phyloP scores from a whole-genome alignment of 2,888 invertebrate species.

The Philhelius pedissequus region DNA sequence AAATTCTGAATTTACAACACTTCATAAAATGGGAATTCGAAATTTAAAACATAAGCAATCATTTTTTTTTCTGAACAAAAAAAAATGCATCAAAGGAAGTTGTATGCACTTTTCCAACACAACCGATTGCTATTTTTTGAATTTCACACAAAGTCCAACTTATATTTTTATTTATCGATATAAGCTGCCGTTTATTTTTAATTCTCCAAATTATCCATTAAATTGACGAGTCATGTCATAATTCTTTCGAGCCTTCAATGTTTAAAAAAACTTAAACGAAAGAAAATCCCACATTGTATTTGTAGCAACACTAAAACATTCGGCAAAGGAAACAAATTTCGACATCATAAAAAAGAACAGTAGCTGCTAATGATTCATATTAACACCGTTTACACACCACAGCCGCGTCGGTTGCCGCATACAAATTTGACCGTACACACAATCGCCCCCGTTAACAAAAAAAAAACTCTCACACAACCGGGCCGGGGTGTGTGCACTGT shows the following conservation, averaged over 20 bases:
- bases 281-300: not conserved
- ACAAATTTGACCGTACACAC: not conserved
- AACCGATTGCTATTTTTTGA: too few relatives aligned
- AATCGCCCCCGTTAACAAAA: slow-evolving; percentile 29
- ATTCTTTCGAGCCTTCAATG: not conserved
- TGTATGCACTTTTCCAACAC: too few relatives aligned
- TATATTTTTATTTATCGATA: too few relatives aligned
- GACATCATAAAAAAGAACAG: slow-evolving; percentile 17
- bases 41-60: too few relatives aligned
- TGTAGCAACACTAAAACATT: not conserved
- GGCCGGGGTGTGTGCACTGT: slow-evolving; percentile 17
- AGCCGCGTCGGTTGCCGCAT: not conserved
- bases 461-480: slow-evolving; percentile 44
- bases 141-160: too few relatives aligned
- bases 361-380: slow-evolving; percentile 55
- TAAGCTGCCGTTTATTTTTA: too few relatives aligned
- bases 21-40: too few relatives aligned
- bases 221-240: too few relatives aligned
- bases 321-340: not conserved
- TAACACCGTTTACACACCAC: slow-evolving; percentile 52
- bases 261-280: not conserved
- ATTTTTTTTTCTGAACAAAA: too few relatives aligned
- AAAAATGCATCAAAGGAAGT: too few relatives aligned
- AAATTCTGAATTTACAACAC: too few relatives aligned
- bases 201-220: too few relatives aligned